These are phyloP conservation scores for Rutpela maculata DNA, from an alignment of 2,888 invertebrate genomes.

Conservation along the genomic window DNA sequence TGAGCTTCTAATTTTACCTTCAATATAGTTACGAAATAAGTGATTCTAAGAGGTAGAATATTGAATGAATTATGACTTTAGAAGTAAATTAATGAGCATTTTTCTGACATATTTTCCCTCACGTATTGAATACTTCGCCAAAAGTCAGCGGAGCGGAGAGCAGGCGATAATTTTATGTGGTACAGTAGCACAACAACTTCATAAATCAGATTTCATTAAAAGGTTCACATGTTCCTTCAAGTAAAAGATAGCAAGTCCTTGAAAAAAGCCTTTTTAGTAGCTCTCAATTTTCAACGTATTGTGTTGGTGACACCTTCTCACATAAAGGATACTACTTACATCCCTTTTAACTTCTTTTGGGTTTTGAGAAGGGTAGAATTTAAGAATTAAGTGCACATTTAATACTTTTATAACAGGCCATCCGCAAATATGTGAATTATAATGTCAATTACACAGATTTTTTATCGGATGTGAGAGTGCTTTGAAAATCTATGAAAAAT, in stretches of 20 bases:
- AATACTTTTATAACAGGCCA: no score
- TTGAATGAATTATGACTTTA: not conserved
- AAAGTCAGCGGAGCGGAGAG: conserved; percentile 24
- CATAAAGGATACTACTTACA: not conserved
- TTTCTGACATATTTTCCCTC: conserved; percentile 18
- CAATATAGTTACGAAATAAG: not conserved
- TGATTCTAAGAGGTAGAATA: not conserved
- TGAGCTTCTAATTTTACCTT: not conserved
- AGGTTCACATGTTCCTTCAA: conserved; percentile 12
- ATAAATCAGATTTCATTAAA: conserved; percentile 39
- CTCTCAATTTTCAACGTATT: not conserved
- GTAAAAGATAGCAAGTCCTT: conserved; percentile 5
- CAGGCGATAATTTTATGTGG: conserved; percentile 33
- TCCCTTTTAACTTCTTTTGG: not conserved
- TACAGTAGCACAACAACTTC: conserved; percentile 20
- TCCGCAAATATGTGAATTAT: no score
- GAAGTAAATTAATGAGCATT: conserved; percentile 27
- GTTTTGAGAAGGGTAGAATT: not conserved
- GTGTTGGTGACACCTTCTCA: not conserved
- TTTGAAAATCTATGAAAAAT: no score
- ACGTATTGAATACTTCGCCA: conserved; percentile 26
- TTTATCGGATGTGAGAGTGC: no score
- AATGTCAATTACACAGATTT: no score
- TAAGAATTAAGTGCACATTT: not conserved
- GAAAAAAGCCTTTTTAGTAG: not conserved